Evolutionary conservation across 2,113 vertebrate species (phyloP), one percentile per base, ranked within the genome.

Genomic region (Hypomesus transpacificus): DNA sequence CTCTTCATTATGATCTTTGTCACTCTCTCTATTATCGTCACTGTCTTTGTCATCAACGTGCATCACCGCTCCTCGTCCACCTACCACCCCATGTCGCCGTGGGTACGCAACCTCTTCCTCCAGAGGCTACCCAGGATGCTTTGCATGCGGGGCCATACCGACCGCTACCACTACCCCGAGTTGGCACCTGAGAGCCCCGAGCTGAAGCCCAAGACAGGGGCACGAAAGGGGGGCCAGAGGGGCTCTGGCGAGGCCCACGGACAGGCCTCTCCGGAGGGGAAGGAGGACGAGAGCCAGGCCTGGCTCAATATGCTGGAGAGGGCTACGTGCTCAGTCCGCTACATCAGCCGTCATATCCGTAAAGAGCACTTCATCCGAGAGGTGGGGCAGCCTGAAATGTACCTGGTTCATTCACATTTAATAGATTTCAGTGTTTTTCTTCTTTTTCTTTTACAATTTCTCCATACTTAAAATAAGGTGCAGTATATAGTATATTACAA

Each of bases 1-100:
- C 84, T 99, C 59, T 97, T 99, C 87, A 98, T 98, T 79, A 99
- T 98, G 96, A 95, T 98, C 85, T 99, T 98, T 31, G 97, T 98
- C 28, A 99, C 96, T 0, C 92, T 98, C 24, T 98, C 97, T 0
- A 97, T 99, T 82, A 96, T 99, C 0, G 94, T 98, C 72, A 99
- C 97, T 0, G 93, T 99, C 52, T 98, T 99, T 46, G 96, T 98
- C 71, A 98, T 99, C 84, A 99, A 99, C 0, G 94, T 99, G 18
- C 96, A 99, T 88, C 96, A 99, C 67, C 94, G 96, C 52, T 97
- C 97, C 72, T 97, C 96, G 0, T 91, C 96, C 17, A 96, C 95
- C 1, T 98, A 98, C 84, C 95, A 97, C 39, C 96, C 96, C 8
- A 98, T 98, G 97, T 95, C 96, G 1, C 96, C 97, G 1, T 98